phyloP scores from a whole-genome alignment of 1,140 invertebrate genomes.

The Drosophila navojoa region DNA sequence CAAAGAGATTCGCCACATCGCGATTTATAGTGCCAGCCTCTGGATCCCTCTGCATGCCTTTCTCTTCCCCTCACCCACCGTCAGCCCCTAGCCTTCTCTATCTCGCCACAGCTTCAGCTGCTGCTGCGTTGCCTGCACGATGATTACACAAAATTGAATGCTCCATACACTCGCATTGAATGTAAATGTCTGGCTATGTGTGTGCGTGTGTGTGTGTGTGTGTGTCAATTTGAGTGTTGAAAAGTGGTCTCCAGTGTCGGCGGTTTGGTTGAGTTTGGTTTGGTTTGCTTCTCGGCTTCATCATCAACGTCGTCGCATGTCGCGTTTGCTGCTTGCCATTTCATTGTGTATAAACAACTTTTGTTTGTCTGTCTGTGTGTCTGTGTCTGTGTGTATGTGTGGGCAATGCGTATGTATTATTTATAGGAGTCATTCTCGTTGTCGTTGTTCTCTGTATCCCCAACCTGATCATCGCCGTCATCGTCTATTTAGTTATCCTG shows the following conservation, averaged over 20 bases:
- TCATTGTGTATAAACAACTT: slow-evolving; percentile 60
- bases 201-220: slow-evolving; percentile 40
- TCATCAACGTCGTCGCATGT: slow-evolving; percentile 44
- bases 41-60: background rate
- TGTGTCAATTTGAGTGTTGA: slow-evolving; percentile 80
- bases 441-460: background rate
- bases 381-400: slow-evolving; percentile 32
- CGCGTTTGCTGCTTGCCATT: slow-evolving; percentile 63
- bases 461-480: slow-evolving; percentile 19
- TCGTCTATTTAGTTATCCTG: slow-evolving; percentile 19
- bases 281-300: slow-evolving; percentile 31
- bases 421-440: slow-evolving; percentile 34
- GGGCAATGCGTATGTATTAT: slow-evolving; percentile 57
- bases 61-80: background rate
- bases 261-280: slow-evolving; percentile 63
- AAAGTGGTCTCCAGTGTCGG: slow-evolving; percentile 78
- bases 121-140: slow-evolving; percentile 32
- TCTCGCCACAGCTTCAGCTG: slow-evolving; percentile 2
- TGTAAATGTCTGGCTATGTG: slow-evolving; percentile 25
- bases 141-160: slow-evolving; percentile 81
- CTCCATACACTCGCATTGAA: slow-evolving; percentile 46
- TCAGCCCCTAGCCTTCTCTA: no score
- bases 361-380: slow-evolving; percentile 25
- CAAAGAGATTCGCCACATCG: slow-evolving; percentile 70
- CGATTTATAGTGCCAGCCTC: slow-evolving; percentile 26